Conservation (phyloP, 2,113 vertebrate genomes). For the Bucco capensis region DNA sequence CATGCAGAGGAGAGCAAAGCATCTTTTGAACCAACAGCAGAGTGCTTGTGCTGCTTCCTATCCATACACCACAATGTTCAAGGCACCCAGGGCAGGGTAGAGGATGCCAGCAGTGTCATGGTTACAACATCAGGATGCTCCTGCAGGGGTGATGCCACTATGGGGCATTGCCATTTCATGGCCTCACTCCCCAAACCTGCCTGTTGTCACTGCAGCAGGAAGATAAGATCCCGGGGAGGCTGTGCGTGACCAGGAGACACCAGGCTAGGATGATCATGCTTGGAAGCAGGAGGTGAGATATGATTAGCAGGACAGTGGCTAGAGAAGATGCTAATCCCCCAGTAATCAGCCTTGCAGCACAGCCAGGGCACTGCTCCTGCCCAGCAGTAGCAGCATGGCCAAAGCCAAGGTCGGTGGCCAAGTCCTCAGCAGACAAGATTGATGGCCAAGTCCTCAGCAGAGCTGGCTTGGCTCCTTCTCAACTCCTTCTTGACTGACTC, state of each 20-base stretch:
- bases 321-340: neutral
- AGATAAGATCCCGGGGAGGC: fast-evolving
- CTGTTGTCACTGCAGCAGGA: too few species aligned
- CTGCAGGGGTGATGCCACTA: fast-evolving
- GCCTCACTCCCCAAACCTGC: neutral
- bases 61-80: neutral
- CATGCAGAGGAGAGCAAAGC: neutral
- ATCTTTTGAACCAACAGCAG: neutral
- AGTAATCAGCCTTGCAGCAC: neutral
- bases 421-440: neutral
- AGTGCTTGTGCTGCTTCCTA: neutral
- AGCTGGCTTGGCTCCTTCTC: neutral
- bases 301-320: neutral
- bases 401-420: neutral
- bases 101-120: neutral
- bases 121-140: neutral
- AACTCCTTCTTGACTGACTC: too few species aligned
- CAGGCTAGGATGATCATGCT: neutral
- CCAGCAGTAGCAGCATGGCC: neutral
- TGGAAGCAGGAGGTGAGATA: neutral
- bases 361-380: neutral
- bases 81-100: neutral
- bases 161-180: neutral
- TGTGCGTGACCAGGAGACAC: too few species aligned
- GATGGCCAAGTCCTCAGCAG: neutral